These are phyloP conservation scores for Caradrina clavipalpis DNA, from an alignment of 2,888 invertebrate genomes.

Conservation along the genomic window DNA sequence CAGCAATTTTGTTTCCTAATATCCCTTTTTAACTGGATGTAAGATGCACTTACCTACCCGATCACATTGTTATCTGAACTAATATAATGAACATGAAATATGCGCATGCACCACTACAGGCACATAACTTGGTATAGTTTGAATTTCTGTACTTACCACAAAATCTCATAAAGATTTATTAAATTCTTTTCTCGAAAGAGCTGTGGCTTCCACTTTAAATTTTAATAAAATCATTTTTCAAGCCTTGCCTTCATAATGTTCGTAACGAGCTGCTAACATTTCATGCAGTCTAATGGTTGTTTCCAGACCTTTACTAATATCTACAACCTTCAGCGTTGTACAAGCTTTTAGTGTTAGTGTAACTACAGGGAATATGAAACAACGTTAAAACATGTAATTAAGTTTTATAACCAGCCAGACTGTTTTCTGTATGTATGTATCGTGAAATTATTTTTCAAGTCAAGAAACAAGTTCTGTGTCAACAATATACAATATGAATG, in stretches of 20 bases:
- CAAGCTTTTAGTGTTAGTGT: constrained; percentile 18
- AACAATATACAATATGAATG: constrained; percentile 5
- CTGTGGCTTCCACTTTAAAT: constrained; percentile 70
- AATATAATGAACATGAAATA: background rate
- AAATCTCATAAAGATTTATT: constrained; percentile 80
- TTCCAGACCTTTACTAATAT: constrained; percentile 25
- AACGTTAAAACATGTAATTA: background rate
- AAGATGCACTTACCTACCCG: background rate
- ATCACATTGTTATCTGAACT: background rate
- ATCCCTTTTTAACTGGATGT: too few species aligned
- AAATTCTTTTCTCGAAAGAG: constrained; percentile 73
- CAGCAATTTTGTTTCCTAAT: too few species aligned
- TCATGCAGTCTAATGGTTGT: constrained; percentile 51
- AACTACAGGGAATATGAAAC: background rate
- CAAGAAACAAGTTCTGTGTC: background rate
- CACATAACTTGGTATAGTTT: constrained; percentile 14
- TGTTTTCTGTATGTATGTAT: background rate
- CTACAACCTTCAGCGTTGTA: constrained; percentile 3
- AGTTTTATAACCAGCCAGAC: background rate
- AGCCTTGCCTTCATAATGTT: constrained; percentile 63
- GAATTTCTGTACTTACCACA: constrained; percentile 57
- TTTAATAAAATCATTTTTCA: constrained; percentile 77
- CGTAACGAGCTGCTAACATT: constrained; percentile 41
- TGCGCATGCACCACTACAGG: background rate
- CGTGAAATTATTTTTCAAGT: background rate